phyloP scores from a whole-genome alignment of 2,797 vertebrate species.

The Strix occidentalis region DNA sequence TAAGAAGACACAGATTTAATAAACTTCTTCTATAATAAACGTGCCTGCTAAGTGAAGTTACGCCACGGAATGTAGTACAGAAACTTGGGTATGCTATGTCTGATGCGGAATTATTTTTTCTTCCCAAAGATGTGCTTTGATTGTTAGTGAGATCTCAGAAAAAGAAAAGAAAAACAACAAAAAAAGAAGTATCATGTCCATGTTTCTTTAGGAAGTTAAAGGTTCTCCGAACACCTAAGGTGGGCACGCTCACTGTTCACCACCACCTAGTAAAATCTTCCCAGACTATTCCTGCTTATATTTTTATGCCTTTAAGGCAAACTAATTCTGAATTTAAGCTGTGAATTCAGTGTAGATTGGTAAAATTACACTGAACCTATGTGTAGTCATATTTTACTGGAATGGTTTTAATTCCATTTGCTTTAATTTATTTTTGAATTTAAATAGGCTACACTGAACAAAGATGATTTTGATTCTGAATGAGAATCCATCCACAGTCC shows the following conservation, averaged over 20 bases:
- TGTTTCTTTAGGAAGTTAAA: not conserved
- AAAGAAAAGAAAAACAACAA: not conserved
- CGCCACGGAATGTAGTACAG: not conserved
- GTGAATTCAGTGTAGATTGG: not conserved
- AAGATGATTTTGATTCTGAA: not conserved
- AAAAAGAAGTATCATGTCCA: not conserved
- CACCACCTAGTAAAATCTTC: not conserved
- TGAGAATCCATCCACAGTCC: not conserved
- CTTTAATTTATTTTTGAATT: not conserved
- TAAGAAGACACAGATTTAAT: not conserved
- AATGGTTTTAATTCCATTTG: not conserved
- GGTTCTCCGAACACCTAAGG: not conserved
- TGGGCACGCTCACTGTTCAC: not conserved
- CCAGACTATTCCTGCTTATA: not conserved
- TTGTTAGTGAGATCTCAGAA: not conserved
- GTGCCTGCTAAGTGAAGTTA: not conserved
- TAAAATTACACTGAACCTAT: not conserved
- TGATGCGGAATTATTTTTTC: not conserved
- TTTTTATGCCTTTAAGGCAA: not conserved
- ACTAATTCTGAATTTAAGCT: not conserved
- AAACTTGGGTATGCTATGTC: not conserved
- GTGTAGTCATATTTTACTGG: not conserved
- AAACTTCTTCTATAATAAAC: not conserved
- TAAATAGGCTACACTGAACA: not conserved
- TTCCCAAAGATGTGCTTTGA: not conserved